phyloP scores from a whole-genome alignment of 2,797 vertebrate species.

The Onychomys leucogaster region DNA sequence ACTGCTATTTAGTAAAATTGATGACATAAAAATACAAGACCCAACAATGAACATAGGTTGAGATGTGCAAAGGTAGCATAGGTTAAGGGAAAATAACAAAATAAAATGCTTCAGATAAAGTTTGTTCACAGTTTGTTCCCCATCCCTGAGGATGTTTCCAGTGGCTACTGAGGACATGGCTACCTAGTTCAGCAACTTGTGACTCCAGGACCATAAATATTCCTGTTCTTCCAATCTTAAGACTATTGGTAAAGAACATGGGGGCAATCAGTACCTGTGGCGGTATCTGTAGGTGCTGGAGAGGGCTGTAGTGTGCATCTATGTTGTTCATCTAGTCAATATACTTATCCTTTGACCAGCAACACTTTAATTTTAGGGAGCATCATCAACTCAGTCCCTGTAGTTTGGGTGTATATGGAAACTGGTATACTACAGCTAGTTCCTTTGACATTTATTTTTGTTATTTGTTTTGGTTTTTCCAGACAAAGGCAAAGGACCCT shows the following conservation, averaged over 20 bases:
- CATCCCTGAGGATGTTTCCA: not conserved
- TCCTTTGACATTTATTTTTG: conserved; percentile 10
- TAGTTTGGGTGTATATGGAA: not conserved
- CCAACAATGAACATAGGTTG: conserved; percentile 8
- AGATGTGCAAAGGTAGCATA: not conserved
- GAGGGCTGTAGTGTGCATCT: not conserved
- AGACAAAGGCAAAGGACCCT: not conserved
- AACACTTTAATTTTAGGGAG: not conserved
- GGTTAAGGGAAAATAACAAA: not conserved
- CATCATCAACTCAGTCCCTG: not conserved
- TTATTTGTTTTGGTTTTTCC: not conserved
- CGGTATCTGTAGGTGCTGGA: not conserved
- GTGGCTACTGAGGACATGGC: not conserved
- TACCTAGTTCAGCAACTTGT: not conserved
- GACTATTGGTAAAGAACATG: not conserved
- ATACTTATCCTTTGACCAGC: not conserved
- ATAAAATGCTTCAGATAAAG: conserved; percentile 16
- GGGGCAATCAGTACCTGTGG: not conserved
- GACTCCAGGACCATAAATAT: not conserved
- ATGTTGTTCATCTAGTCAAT: not conserved
- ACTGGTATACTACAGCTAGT: not conserved
- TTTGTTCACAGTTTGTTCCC: conserved; percentile 40
- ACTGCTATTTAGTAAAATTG: not conserved
- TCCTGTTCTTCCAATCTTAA: conserved; percentile 11
- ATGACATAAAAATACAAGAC: not conserved